Evolutionary conservation across 2,797 vertebrate genomes (phyloP), one percentile per base, ranked within the genome.

Genomic region (Leptodactylus fallax): DNA sequence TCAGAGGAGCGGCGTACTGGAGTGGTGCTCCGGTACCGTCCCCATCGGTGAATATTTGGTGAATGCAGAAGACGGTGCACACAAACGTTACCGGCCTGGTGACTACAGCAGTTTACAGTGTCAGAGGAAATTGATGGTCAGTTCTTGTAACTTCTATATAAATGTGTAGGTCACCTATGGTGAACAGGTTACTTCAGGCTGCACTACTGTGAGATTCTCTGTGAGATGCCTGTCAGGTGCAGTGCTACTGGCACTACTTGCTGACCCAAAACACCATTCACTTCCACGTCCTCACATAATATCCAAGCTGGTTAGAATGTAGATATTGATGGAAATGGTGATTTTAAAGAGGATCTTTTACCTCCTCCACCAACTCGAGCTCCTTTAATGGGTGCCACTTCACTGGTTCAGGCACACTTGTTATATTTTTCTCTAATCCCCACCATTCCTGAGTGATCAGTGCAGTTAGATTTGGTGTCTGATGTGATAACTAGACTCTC

Each of bases 11-110:
- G 98, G 98, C 0, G 96, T 99, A 83, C 94, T 99, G 9, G 98
- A 99, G 90, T 99, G 98, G 98, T 99, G 98, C 90, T 96, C 96
- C 0, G 98, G 98, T 82, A 99, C 98, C 7, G 92, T 95, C 89
- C 98, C 98, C 23, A 96, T 99, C 0, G 98, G 98, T 58, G 97
- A 98, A 89, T 99, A 97, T 90, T 95, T 99, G 76, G 95, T 97
- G 45, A 96, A 98, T 63, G 61, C 89, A 0, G 94, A 92, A 25
- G 95, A 94, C 85, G 97, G 97, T 88, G 97, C 98, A 60, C 98
- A 99, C 94, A 96, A 93, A 89, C 97, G 98, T 87, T 99, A 98
- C 90, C 94, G 96, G 72, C 97, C 98, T 16, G 91, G 91, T 10
- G 98, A 99, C 92, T 96, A 93, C 91, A 94, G 94, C 76, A 92